Evolutionary conservation across 2,113 vertebrate species (phyloP).

Genomic region (Urocynchramus pylzowi): DNA sequence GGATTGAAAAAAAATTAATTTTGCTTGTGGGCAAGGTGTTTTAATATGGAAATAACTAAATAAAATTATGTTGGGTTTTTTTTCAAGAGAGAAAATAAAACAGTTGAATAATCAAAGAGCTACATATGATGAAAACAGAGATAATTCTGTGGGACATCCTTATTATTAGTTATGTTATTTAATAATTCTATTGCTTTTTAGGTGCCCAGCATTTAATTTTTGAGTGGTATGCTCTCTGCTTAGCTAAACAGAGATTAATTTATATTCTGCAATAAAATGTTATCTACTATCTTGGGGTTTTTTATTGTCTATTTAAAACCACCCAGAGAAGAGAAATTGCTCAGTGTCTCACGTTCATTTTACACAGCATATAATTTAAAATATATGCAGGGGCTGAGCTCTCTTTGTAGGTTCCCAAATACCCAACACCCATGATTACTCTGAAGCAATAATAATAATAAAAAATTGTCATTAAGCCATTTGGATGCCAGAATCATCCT

Average conservation of each 20-base stretch:
- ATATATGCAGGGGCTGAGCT: background rate
- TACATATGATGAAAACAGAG: background rate
- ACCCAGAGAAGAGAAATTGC: background rate
- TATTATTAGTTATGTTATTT: background rate
- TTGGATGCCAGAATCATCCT: background rate
- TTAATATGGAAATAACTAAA: background rate
- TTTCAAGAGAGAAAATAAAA: background rate
- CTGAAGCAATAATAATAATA: background rate
- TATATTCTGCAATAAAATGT: conserved; percentile 3
- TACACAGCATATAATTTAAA: background rate
- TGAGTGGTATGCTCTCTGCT: background rate
- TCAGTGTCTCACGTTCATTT: background rate
- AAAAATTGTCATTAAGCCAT: background rate
- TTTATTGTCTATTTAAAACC: conserved; percentile 14
- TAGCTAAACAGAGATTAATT: conserved; percentile 25
- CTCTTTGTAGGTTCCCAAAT: background rate
- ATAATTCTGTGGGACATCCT: background rate
- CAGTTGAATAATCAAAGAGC: background rate
- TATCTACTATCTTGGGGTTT: background rate
- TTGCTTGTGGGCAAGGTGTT: background rate
- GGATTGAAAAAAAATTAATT: background rate
- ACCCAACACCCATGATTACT: background rate
- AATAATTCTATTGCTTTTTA: background rate
- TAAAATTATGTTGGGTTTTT: background rate
- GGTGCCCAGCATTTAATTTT: background rate